These are phyloP conservation scores for Heliothis virescens DNA, from an alignment of 1,140 invertebrate species.

Conservation along the genomic window DNA sequence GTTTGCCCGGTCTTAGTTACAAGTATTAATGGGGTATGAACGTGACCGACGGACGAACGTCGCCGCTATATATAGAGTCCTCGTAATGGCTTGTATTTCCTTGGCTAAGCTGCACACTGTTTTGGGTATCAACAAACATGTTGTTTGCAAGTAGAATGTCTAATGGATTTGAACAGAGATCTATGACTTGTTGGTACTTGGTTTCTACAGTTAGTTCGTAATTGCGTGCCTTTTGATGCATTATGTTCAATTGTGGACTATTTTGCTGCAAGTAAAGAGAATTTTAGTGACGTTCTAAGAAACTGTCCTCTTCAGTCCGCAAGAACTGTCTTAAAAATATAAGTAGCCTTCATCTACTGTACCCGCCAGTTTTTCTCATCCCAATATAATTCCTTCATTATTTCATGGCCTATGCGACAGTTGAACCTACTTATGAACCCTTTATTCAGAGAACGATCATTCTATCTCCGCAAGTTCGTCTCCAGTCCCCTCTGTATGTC, in stretches of 20 bases:
- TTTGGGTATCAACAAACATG: slow-evolving; percentile 32
- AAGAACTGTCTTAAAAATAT: too few relatives aligned
- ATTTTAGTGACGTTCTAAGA: too few relatives aligned
- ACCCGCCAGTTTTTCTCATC: too few relatives aligned
- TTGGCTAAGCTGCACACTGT: slow-evolving; percentile 49
- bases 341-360: too few relatives aligned
- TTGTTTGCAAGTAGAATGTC: slow-evolving; percentile 26
- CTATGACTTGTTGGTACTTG: background rate
- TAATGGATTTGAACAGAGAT: slow-evolving; percentile 20
- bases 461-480: background rate
- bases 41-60: slow-evolving; percentile 65
- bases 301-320: too few relatives aligned
- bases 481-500: slow-evolving; percentile 1
- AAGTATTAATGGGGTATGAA: slow-evolving; percentile 67
- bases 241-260: background rate
- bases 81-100: slow-evolving; percentile 67
- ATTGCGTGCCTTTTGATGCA: background rate
- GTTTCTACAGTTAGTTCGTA: background rate
- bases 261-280: too few relatives aligned
- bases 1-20: slow-evolving; percentile 57
- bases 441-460: background rate
- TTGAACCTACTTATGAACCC: too few relatives aligned
- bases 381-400: too few relatives aligned
- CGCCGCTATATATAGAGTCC: slow-evolving; percentile 61
- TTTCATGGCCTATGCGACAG: too few relatives aligned